Percentiles rank a stretch among this genome's conserved stretches.
These are phyloP conservation scores for rat (Rattus norvegicus) DNA, from an alignment of 2,113 vertebrate genomes.

Conservation along the genomic window GRCr8 NC_086039.1:25141001-25141500, in stretches of 20 bases:
- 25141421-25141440: background rate
- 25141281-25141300: background rate
- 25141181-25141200: background rate
- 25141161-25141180: background rate
- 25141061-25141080: background rate
- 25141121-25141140: background rate
- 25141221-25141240: background rate
- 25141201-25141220: background rate
- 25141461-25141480: background rate
- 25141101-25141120: background rate
- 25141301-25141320: background rate
- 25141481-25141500: background rate
- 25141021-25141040: too few species aligned
- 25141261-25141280: background rate
- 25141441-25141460: background rate
- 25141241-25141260: background rate
- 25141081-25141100: background rate
- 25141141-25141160: background rate
- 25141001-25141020: too few species aligned
- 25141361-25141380: background rate
- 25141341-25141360: background rate
- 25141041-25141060: background rate
- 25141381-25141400: background rate
- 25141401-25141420: background rate
- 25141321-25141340: background rate